Conservation (phyloP, 2,888 invertebrate genomes). For the Agrotis segetum region DNA sequence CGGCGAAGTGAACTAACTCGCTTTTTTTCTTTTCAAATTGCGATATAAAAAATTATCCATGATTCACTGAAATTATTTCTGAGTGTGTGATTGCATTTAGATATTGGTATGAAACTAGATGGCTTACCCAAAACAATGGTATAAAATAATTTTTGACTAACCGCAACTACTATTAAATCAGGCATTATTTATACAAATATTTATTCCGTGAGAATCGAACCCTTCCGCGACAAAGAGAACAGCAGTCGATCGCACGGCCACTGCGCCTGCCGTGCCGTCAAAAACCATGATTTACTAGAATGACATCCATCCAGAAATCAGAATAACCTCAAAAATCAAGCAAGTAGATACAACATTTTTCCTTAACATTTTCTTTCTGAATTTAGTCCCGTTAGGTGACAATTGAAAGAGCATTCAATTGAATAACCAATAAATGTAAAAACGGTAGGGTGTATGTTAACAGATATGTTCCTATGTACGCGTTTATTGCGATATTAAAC, state of each 20-base stretch:
- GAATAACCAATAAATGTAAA: slow-evolving; percentile 29
- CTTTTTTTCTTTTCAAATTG: slow-evolving; percentile 10
- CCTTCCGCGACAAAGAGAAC: too few species aligned
- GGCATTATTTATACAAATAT: too few species aligned
- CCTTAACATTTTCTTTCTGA: not conserved
- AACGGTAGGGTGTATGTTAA: slow-evolving; percentile 9
- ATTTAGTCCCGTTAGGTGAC: not conserved
- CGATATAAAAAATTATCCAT: not conserved
- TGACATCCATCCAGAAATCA: too few species aligned
- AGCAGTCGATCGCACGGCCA: too few species aligned
- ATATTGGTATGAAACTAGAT: not conserved
- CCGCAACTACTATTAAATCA: too few species aligned
- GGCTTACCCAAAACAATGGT: too few species aligned
- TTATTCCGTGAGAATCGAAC: too few species aligned
- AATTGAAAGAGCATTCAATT: slow-evolving; percentile 11
- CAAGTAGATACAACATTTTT: not conserved
- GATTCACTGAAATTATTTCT: not conserved
- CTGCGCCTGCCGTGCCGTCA: too few species aligned
- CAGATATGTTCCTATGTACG: slow-evolving; percentile 15
- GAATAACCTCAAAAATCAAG: too few species aligned
- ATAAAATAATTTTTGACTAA: too few species aligned
- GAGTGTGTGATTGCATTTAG: not conserved
- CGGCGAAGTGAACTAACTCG: slow-evolving; percentile 29
- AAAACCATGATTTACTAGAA: too few species aligned
- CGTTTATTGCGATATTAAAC: slow-evolving; percentile 59